Conservation (phyloP, 2,113 vertebrate genomes). For the Poeciliopsis occidentalis region DNA sequence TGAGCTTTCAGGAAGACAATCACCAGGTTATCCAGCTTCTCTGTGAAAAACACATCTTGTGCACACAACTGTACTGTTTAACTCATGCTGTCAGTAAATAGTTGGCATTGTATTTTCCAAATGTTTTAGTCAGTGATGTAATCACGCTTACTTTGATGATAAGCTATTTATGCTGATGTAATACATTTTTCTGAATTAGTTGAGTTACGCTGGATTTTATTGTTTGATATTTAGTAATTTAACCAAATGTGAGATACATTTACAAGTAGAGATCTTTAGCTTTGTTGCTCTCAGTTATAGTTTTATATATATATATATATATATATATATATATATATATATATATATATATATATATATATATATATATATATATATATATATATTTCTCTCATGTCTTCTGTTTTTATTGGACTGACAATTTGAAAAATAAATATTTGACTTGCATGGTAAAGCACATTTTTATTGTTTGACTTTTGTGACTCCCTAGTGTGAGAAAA, state of each 20-base stretch:
- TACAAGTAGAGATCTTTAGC: slow-evolving; percentile 12
- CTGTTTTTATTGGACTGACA: slow-evolving; percentile 59
- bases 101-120: slow-evolving; percentile 50
- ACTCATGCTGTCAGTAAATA: slow-evolving; percentile 22
- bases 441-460: slow-evolving; percentile 82
- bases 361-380: no score
- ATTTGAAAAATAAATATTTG: slow-evolving; percentile 86
- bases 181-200: slow-evolving; percentile 15
- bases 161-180: slow-evolving; percentile 52
- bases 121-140: slow-evolving; percentile 29
- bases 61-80: slow-evolving; percentile 14
- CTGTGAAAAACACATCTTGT: slow-evolving; percentile 55
- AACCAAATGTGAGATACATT: slow-evolving; percentile 25
- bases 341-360: not conserved
- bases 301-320: not conserved
- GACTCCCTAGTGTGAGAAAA: slow-evolving; percentile 10
- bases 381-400: slow-evolving; percentile 22
- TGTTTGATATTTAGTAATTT: slow-evolving; percentile 16
- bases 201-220: slow-evolving; percentile 13
- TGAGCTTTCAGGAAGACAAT: slow-evolving; percentile 13
- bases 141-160: slow-evolving; percentile 21
- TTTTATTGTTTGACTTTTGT: slow-evolving; percentile 45
- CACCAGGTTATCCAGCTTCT: slow-evolving; percentile 20
- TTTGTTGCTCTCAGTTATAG: slow-evolving; percentile 17
- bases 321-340: not conserved